These are phyloP conservation scores for Vulpes lagopus DNA, from an alignment of 2,113 vertebrate species.

Conservation along the genomic window DNA sequence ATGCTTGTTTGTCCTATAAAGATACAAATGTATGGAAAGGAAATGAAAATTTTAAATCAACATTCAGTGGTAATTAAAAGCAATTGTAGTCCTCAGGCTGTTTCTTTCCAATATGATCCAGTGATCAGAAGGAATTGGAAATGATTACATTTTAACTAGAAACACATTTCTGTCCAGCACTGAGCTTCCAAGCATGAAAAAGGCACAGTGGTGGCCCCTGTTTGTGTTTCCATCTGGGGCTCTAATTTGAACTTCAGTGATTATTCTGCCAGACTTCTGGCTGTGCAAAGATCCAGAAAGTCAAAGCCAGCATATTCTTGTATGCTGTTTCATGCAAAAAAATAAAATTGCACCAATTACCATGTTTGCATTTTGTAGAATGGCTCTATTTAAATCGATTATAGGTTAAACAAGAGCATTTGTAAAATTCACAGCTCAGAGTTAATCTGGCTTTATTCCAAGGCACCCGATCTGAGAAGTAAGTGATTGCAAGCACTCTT, in stretches of 20 bases:
- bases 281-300: slow-evolving; percentile 51
- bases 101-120: slow-evolving; percentile 52
- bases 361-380: slow-evolving; percentile 69
- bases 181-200: slow-evolving; percentile 2
- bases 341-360: slow-evolving; percentile 64
- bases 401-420: slow-evolving; percentile 68
- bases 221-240: slow-evolving; percentile 59
- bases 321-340: slow-evolving; percentile 45
- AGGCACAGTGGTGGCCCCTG: slow-evolving; percentile 42
- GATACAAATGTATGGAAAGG: neutral
- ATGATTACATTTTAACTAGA: slow-evolving; percentile 60
- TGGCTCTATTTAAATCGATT: slow-evolving; percentile 59
- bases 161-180: slow-evolving; percentile 16
- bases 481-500: slow-evolving; percentile 48
- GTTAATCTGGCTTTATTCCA: slow-evolving; percentile 58
- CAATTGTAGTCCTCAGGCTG: neutral
- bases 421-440: slow-evolving; percentile 77
- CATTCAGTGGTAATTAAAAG: slow-evolving; percentile 72
- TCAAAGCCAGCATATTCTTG: slow-evolving; percentile 56
- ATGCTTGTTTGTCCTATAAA: slow-evolving; percentile 48
- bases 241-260: slow-evolving; percentile 44
- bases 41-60: slow-evolving; percentile 40
- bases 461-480: slow-evolving; percentile 63
- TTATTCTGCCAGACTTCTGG: slow-evolving; percentile 62
- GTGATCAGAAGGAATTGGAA: slow-evolving; percentile 71